Evolutionary conservation across 2,888 invertebrate species (phyloP), one percentile per base, ranked within the genome.

Genomic region (Notocelia uddmanniana): DNA sequence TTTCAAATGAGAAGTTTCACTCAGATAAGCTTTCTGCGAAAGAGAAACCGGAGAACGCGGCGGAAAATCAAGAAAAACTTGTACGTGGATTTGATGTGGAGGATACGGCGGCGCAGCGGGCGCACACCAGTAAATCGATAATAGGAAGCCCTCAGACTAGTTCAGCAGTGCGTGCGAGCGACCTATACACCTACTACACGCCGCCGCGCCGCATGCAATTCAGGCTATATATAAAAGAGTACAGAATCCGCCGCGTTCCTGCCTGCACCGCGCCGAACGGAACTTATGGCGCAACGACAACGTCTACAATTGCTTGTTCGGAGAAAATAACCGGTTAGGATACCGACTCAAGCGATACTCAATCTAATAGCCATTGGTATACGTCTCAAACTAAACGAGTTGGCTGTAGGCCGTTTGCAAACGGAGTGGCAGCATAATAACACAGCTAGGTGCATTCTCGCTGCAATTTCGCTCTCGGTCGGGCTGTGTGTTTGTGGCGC

Each of bases 401-500:
- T 68, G 69, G 68, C 68, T 83, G 85, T 84, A 87, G 84, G 92
- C 87, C 87, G 86, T 91, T 93, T 89, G 81, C 84, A 82, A 86
- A 86, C 80, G 80, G 80, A 83, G 82, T 78, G 84, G 77, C 83
- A 79, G 83, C 86, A 88, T 91, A 92, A 93, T 93, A 93, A 92
- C 92, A 90, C 89, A 91, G 91, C 91, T 93, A 93, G 93, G 92
- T 93, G 93, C 93, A 93, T 93, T 92, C 91, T 92, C 89, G 89
- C 86, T 93, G 93, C 93, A 93, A 93, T 93, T 93, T 93, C 93
- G 92, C 93, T 93, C 93, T 93, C 93, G 92, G 92, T 93, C 92
- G 93, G 92, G 90, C 90, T 93, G 85, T 93, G 90, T 93, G 93
- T 93, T 93, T 93, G 93, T 93, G 91, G 93, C 93, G 92, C 92